Evolutionary conservation across 92 coral and sea anemone genomes (phyloP).

Genomic region (Zoanthus sansibaricus): DNA sequence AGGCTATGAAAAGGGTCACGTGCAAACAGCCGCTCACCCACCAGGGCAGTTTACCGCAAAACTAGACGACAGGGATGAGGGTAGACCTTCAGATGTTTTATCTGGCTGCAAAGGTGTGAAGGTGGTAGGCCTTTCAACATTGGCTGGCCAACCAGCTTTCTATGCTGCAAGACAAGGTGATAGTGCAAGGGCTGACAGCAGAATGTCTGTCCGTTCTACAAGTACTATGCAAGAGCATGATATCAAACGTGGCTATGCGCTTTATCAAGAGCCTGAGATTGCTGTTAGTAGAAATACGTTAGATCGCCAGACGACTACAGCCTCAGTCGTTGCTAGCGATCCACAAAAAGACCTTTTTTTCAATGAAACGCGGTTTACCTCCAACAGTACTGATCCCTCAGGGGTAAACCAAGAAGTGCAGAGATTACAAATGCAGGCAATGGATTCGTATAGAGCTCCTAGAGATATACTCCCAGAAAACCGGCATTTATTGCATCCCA

Average conservation of each 20-base stretch:
- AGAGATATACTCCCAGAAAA: not conserved
- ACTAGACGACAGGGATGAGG: not conserved
- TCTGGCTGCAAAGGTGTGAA: not conserved
- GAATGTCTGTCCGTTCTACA: slow-evolving; percentile 4
- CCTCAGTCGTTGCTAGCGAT: not conserved
- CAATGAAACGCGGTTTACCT: not conserved
- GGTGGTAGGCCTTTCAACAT: not conserved
- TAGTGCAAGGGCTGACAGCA: not conserved
- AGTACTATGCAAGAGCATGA: not conserved
- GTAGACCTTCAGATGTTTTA: slow-evolving; percentile 3
- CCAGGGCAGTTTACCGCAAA: too few species aligned
- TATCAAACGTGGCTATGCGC: not conserved
- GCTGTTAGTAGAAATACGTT: not conserved
- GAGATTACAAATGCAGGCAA: not conserved
- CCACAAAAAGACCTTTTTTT: not conserved
- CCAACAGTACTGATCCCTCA: not conserved
- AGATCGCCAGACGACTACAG: not conserved
- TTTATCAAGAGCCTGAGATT: slow-evolving; percentile 19
- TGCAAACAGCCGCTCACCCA: too few species aligned
- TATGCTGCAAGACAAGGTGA: slow-evolving; percentile 1
- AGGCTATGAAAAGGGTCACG: too few species aligned
- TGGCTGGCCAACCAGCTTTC: not conserved
- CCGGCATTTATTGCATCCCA: slow-evolving; percentile 6
- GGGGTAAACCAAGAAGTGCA: not conserved
- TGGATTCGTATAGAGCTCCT: not conserved